Evolutionary conservation across 1,140 invertebrate species (phyloP).

Genomic region (Caenorhabditis elegans): DNA sequence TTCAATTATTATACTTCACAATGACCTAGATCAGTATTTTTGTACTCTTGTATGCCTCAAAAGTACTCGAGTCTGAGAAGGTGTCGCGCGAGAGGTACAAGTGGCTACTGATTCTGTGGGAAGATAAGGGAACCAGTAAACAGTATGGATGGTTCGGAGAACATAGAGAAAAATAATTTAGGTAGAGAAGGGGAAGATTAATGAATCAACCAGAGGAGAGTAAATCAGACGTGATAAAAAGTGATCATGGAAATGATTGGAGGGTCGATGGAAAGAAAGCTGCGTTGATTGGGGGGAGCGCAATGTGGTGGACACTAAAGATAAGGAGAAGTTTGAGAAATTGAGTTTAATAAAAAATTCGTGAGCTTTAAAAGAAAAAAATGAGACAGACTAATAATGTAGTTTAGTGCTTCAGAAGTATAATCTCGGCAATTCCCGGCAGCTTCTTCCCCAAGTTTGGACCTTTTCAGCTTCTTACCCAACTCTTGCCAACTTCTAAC

Average conservation of each 20-base stretch:
- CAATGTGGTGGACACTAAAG: background rate
- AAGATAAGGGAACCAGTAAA: background rate
- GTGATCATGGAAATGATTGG: constrained; percentile 8
- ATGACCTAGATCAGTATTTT: background rate
- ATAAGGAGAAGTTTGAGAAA: background rate
- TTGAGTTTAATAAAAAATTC: background rate
- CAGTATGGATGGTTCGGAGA: background rate
- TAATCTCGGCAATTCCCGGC: no score
- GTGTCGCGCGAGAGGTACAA: constrained; percentile 24
- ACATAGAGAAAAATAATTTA: background rate
- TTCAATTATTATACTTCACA: background rate
- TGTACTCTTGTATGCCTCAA: background rate
- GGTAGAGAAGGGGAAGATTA: background rate
- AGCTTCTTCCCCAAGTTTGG: no score
- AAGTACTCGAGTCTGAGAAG: background rate
- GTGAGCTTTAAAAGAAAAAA: background rate
- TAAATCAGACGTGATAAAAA: constrained; percentile 32
- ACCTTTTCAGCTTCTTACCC: no score
- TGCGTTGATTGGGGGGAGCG: background rate
- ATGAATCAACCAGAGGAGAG: constrained; percentile 28
- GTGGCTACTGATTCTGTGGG: background rate
- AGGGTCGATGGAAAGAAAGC: no score
- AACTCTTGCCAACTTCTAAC: no score
- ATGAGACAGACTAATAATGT: no score
- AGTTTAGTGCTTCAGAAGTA: no score